A percentile compares a stretch with the other conserved stretches of the same genome.
Evolutionary conservation across 1,140 invertebrate genomes (phyloP).

Genomic region (Ectropis grisescens): DNA sequence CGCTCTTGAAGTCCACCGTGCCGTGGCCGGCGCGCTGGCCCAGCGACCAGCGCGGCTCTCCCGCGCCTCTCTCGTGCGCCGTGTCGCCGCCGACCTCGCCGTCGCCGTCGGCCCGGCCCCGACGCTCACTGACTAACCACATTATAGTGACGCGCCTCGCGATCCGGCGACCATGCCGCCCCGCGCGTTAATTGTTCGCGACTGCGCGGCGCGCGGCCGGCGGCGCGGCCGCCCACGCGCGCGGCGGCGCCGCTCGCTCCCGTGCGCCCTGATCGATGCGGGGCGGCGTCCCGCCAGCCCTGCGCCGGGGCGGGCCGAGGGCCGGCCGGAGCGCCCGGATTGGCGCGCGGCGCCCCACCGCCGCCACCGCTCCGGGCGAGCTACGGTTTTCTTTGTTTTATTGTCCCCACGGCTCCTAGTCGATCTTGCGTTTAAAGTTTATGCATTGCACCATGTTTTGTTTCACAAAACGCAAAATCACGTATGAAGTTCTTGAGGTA

Average conservation of each 20-base stretch:
- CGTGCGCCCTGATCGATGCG: constrained; percentile 56
- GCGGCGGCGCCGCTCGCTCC: constrained; percentile 45
- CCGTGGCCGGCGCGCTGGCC: constrained; percentile 57
- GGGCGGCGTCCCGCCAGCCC: constrained; percentile 52
- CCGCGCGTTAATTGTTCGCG: constrained; percentile 64
- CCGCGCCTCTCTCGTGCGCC: constrained; percentile 43
- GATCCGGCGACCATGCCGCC: constrained; percentile 36
- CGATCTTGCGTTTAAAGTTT: constrained; percentile 67
- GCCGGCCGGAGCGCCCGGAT: constrained; percentile 23
- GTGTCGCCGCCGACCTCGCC: constrained; percentile 33
- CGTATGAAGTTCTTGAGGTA: constrained; percentile 61
- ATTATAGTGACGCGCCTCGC: constrained; percentile 56
- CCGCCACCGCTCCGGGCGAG: constrained; percentile 39
- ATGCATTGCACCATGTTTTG: constrained; percentile 68
- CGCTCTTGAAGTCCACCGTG: constrained; percentile 70
- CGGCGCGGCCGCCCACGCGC: constrained; percentile 49
- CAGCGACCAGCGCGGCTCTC: constrained; percentile 49
- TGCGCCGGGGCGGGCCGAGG: constrained; percentile 30
- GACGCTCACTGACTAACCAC: constrained; percentile 65
- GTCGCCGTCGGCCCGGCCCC: constrained; percentile 56
- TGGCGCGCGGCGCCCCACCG: constrained; percentile 29
- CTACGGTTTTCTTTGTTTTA: constrained; percentile 65
- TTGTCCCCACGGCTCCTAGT: constrained; percentile 62
- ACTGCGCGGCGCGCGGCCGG: constrained; percentile 51
- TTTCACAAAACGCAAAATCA: constrained; percentile 62